Conservation (phyloP, 2,797 vertebrate genomes). For the Malacoctenus gilli region DNA sequence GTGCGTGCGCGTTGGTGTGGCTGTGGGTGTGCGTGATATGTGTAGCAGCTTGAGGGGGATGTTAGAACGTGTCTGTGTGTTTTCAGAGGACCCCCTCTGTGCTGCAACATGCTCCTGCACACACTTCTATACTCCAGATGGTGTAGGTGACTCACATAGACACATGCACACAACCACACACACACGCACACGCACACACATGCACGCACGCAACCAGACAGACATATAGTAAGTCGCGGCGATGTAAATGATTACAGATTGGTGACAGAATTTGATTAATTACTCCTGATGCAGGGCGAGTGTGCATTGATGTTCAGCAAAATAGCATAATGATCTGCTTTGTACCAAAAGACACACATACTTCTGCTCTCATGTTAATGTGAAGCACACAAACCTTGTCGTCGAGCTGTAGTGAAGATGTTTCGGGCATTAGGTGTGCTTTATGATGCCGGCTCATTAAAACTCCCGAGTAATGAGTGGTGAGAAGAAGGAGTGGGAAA, state of each 20-base stretch:
- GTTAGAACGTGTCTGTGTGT: constrained; percentile 59
- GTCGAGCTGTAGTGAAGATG: constrained; percentile 8
- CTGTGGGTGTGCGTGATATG: constrained; percentile 24
- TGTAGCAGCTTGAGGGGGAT: constrained; percentile 46
- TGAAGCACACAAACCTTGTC: constrained; percentile 23
- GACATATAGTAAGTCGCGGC: constrained; percentile 61
- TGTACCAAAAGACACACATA: constrained; percentile 25
- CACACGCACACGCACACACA: constrained; percentile 48
- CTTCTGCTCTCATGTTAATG: constrained; percentile 40
- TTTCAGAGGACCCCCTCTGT: constrained; percentile 69
- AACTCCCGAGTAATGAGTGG: constrained; percentile 12
- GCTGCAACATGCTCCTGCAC: constrained; percentile 72
- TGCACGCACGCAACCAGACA: constrained; percentile 61
- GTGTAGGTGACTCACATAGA: constrained; percentile 75
- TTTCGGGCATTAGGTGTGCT: constrained; percentile 8
- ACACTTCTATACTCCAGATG: constrained; percentile 80
- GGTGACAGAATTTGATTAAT: constrained; percentile 83
- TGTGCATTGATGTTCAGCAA: constrained; percentile 54
- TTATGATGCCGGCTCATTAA: constrained; percentile 18
- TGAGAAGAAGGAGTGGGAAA: not conserved
- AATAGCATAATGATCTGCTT: constrained; percentile 58
- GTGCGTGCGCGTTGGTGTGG: constrained; percentile 9
- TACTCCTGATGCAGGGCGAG: constrained; percentile 68
- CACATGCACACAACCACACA: constrained; percentile 30
- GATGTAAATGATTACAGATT: constrained; percentile 79